A percentile compares a stretch with the other conserved stretches of the same genome.
phyloP scores from a whole-genome alignment of 2,797 vertebrate genomes.

The Oreochromis mossambicus region DNA sequence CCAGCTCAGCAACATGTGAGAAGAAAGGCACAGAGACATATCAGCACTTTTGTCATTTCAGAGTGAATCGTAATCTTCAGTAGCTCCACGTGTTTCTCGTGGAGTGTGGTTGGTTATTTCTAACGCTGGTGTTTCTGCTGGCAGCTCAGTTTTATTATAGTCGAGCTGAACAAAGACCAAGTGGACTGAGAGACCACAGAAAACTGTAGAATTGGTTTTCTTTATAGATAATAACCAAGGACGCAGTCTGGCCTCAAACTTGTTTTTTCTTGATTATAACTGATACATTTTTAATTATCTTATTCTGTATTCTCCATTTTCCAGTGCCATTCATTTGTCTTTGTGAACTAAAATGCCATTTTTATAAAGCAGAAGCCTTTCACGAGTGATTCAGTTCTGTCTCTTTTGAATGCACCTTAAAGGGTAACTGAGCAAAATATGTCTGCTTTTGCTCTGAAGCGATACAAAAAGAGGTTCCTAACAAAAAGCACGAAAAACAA shows the following conservation, averaged over 20 bases:
- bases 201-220: constrained; percentile 48
- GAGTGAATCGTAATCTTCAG: constrained; percentile 43
- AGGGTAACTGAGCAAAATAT: constrained; percentile 3
- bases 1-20: constrained; percentile 16
- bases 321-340: constrained; percentile 58
- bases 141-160: constrained; percentile 46
- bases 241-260: constrained; percentile 28
- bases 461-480: not conserved
- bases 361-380: constrained; percentile 52
- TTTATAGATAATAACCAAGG: constrained; percentile 17
- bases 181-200: constrained; percentile 64
- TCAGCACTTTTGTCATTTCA: constrained; percentile 66
- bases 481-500: not conserved
- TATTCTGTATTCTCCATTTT: constrained; percentile 50
- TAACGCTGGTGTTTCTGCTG: constrained; percentile 42
- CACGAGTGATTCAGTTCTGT: constrained; percentile 23
- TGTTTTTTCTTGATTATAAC: constrained; percentile 42
- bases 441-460: not conserved
- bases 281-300: constrained; percentile 37
- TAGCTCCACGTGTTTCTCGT: constrained; percentile 35
- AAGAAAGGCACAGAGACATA: constrained; percentile 39
- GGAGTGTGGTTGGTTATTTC: constrained; percentile 38
- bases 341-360: constrained; percentile 57
- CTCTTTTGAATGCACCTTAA: constrained; percentile 45
- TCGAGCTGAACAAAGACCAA: constrained; percentile 60